Evolutionary conservation across 2,797 vertebrate species (phyloP), one percentile per base, ranked within the genome.

Genomic region (Rhinoraja longicauda): DNA sequence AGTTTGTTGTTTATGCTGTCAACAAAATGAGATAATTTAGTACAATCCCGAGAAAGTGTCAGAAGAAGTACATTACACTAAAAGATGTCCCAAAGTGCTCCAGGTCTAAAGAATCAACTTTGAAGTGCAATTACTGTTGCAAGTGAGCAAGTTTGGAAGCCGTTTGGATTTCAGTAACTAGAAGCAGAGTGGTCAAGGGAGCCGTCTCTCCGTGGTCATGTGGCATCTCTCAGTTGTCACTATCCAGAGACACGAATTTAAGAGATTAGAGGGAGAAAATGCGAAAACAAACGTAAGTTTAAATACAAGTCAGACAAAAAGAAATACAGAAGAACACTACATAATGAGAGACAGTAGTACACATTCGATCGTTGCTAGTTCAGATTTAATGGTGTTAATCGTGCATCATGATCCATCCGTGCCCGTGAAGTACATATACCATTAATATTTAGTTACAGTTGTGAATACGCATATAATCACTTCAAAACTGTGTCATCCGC

Each of bases 1-100:
- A 99, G 96, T 95, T 99, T 99, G 94, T 99, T 99, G 95, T 99
- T 99, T 95, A 99, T 99, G 95, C 99, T 99, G 96, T n/a, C 94
- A 96, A 93, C 96, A 0, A 45, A 21, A 94, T 70, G 12, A 94
- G 93, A 94, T 90, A 93, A 75, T 75, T 92, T 53, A 92, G 90
- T 53, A 75, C 70, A 91, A 73, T 73, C 88, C 21, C 67, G n/a
- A 73, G 29, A 24, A 45, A 73, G 1, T 10, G 29, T n/a, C 53
- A 13, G 26, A 73, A 24, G 75, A 75, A 53, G 70, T 53, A 73
- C 26, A 53, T 21, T 45, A 53, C 62, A 64, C n/a, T 67, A 88
- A 67, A 86, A 88, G 70, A n/a, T 45, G 39, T 29, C 70, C 70
- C 90, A 92, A 73, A 92, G 39, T n/a, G 9, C 39, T 91, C 39